Evolutionary conservation across 1,140 invertebrate species (phyloP), one percentile per base, ranked within the genome.

Genomic region (Papilio polytes): DNA sequence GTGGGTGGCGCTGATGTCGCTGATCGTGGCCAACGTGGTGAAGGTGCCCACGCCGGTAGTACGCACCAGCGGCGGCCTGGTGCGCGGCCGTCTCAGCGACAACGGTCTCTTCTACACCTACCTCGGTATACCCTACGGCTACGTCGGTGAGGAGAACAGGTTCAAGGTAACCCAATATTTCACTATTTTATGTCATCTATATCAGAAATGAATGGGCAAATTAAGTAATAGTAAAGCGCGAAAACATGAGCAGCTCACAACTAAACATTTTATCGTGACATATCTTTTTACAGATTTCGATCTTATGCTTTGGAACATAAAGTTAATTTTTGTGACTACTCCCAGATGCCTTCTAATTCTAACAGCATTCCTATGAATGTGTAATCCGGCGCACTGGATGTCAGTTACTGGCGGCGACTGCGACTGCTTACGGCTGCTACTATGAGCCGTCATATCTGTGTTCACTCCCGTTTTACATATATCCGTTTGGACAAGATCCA

Each of bases 51-150:
- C 91, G 3, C 93, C 92, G 0, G 80, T 90, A 31, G 88, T 94
- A 77, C 86, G 80, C 79, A 87, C 85, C 51, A 76, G 79, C 74
- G 81, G 84, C 31, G 93, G 93, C 0, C 81, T 90, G 9, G 78
- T 94, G 44, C 85, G 91, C 63, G 93, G 93, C 8, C 77, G 84
- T 8, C 78, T 92, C 76, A 89, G 88, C 80, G 86, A 89, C 7
- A 83, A 90, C 76, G 90, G 92, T 8, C 85, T 66, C 20, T 85
- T 88, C 74, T 85, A 91, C 81, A 86, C 90, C 78, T 94, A 90
- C 82, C 84, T 91, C 74, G 93, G 92, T 3, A 91, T 94, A 36
- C 93, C 93, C 0, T 94, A 94, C 76, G 93, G 86, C 2, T 89
- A 84, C 26, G 93, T 94, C n/a, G 85, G 89, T 51, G 85, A 88